Evolutionary conservation across 53 echinoderm and acorn worm species (phyloP).

Genomic region (Patiria pectinifera): DNA sequence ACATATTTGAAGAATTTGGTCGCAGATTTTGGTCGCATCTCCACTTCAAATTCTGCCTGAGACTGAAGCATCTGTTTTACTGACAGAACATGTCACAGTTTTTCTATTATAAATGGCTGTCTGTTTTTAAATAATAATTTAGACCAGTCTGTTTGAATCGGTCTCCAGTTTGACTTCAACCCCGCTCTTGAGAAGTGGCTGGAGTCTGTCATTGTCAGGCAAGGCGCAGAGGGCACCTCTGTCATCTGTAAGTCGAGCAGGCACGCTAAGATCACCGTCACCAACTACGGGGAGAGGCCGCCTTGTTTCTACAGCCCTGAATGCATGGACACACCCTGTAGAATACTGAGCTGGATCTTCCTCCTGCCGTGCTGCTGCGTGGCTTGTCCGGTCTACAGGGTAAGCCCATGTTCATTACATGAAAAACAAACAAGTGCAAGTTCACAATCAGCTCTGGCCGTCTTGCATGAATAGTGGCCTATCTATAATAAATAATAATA

Average conservation of each 20-base stretch:
- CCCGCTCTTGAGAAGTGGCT: background rate
- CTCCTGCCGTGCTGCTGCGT: background rate
- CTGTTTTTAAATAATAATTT: too few relatives aligned
- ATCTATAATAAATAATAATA: too few relatives aligned
- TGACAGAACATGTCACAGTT: too few relatives aligned
- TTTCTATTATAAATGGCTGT: too few relatives aligned
- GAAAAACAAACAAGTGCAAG: too few relatives aligned
- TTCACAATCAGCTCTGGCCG: too few relatives aligned
- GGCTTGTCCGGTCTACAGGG: background rate
- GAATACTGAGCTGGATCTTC: background rate
- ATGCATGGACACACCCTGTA: background rate
- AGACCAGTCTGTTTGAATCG: background rate
- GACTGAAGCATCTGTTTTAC: too few relatives aligned
- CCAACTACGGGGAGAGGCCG: background rate
- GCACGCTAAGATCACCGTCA: background rate
- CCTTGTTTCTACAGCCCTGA: background rate
- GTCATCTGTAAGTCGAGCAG: background rate
- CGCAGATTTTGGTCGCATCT: too few relatives aligned
- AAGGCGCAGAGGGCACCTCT: background rate
- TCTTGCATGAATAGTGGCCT: too few relatives aligned
- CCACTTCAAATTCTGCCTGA: too few relatives aligned
- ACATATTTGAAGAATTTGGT: too few relatives aligned
- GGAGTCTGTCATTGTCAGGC: background rate
- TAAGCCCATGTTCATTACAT: background rate
- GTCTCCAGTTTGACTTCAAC: background rate